Base-by-base conservation (phyloP, 2,888 invertebrate genomes). In the Desoria tigrina region DNA sequence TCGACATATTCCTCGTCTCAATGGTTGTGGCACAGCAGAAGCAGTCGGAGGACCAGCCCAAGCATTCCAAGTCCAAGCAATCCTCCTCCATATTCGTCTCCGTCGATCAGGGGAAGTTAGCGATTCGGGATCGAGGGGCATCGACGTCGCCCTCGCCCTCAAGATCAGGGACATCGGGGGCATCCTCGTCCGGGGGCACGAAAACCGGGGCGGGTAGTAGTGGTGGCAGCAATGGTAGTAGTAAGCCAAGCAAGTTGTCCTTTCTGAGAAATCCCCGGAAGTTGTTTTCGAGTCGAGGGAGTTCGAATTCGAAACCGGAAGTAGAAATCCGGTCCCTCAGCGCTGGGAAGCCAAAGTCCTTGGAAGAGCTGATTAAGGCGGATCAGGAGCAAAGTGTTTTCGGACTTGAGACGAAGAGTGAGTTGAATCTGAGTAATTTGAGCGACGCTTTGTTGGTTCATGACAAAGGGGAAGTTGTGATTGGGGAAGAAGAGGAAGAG, bases 71-170 rank as follows among this genome's bases (percentile, higher is more conserved):
- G 7, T 7, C 53, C 4, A 55, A 55, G 55, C 28, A 55, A 16
- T 55, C 55, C 32, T 55, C 55, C 27, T 55, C 55, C 27, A 51
- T 51, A 51, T 51, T 51, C 27, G 51, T 51, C 21, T 14, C 51
- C 3, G 51, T 51, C 16, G 51, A 51, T 23, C 51, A 51, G 23
- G 51, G 51, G 26, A 51, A 51, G 51, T n/a, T 51, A 16, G 26
- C n/a, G 4, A 55, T 28, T 16, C 27, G 18, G 11, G 32, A 18
- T 6, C 4, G 32, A 28, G 7, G 7, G 24, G 7, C 55, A n/a
- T 27, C 55, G 4, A 3, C 51, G 16, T 14, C 27, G 6, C 7
- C 21, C 27, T 11, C 32, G 32, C 4, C 11, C 11, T 32, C 32
- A 32, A 32, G 32, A 32, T 11, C 32, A 32, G 11, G 11, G 32